Evolutionary conservation across 1,140 invertebrate genomes (phyloP).

Genomic region (Lerema accius): DNA sequence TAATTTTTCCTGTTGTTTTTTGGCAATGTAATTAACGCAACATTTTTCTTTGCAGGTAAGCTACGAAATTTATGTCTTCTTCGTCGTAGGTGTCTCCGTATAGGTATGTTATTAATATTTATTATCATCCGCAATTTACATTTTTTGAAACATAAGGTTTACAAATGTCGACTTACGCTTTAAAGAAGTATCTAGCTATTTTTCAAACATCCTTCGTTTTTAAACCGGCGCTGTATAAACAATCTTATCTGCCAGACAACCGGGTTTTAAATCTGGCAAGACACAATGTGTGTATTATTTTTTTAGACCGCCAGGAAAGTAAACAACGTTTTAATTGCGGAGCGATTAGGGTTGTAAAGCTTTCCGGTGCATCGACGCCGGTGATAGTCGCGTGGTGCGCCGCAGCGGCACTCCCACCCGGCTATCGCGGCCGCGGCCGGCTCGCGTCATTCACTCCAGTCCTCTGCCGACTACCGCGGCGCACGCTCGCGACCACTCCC

Average conservation of each 20-base stretch:
- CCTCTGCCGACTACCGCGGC: slow-evolving; percentile 69
- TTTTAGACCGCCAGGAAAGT: slow-evolving; percentile 63
- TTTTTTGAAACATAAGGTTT: no score
- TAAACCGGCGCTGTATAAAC: slow-evolving; percentile 5
- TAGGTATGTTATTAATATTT: no score
- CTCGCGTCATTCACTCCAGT: slow-evolving; percentile 76
- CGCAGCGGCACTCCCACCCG: slow-evolving; percentile 70
- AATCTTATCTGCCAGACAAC: slow-evolving; percentile 19
- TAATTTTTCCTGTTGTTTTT: no score
- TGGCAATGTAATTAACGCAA: no score
- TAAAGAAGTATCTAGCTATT: no score
- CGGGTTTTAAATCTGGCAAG: slow-evolving; percentile 14
- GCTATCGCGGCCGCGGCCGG: slow-evolving; percentile 63
- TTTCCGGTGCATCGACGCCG: slow-evolving; percentile 75
- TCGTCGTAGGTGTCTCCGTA: no score
- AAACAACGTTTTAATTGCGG: slow-evolving; percentile 75
- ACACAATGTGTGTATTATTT: slow-evolving; percentile 34
- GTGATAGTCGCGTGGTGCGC: slow-evolving; percentile 69
- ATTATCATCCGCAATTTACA: no score
- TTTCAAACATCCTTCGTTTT: background rate
- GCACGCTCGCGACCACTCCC: slow-evolving; percentile 59
- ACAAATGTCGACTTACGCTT: no score
- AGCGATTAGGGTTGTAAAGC: slow-evolving; percentile 74
- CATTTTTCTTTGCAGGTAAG: no score
- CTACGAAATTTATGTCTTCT: no score